Base-by-base conservation (phyloP, 2,797 vertebrate species). In the Pangasius sanitwongsei region DNA sequence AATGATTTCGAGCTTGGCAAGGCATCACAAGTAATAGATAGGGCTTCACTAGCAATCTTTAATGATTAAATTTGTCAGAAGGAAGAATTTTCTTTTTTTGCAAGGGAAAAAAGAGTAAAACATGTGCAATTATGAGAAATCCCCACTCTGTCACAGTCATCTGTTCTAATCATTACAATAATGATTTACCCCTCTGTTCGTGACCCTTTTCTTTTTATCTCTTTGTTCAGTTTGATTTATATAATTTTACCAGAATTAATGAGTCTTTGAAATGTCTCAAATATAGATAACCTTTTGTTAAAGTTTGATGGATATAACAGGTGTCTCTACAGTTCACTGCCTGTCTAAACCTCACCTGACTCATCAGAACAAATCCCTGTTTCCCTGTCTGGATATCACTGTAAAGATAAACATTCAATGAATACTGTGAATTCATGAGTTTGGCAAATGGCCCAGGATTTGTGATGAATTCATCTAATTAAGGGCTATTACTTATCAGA, bases 101-200 rank as follows among this genome's bases (percentile, higher is more conserved):
- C 41, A 12, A 7, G 55, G 78, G 88, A 57, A 90, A 67, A 90
- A 50, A 90, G 55, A 50, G 25, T 77, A 34, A 89, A 83, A 63
- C 2, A 23, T 1, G n/a, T 61, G 67, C 80, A 86, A 70, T 90
- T 88, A 87, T 85, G 86, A 89, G 85, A 87, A 78, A 57, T 83
- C 82, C 78, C 83, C 59, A 72, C 28, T 50, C 63, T 87, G 77
- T 83, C 53, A 63, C 34, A n/a, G 86, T 85, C 67, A 18, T 65
- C 83, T 53, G 44, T 63, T 87, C 61, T 31, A 86, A 92, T 91
- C 67, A 78, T 90, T 87, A 90, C 69, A 28, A 63, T 92, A 90
- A 91, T 89, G 31, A n/a, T 63, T 77, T 83, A 80, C 13, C 61
- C 67, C 78, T 61, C 70, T 78, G 53, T 87, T 57, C 83, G 23